Conservation (phyloP, 2,888 invertebrate genomes). For the Sphaerophoria taeniata region DNA sequence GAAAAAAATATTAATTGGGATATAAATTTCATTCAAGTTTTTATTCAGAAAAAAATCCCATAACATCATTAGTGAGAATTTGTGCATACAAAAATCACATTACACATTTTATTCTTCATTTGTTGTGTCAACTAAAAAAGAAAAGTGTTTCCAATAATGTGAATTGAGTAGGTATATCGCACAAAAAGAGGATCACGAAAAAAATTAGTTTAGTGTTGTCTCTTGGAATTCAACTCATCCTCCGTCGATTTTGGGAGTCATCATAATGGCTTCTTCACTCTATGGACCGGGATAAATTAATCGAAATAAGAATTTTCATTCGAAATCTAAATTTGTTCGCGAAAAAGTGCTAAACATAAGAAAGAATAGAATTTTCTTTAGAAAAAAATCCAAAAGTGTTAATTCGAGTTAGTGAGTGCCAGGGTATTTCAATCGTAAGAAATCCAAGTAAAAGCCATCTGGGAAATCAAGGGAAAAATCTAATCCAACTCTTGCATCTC, state of each 20-base stretch:
- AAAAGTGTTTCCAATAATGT: background rate
- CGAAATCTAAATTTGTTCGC: background rate
- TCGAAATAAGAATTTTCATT: background rate
- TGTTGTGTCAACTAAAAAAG: constrained; percentile 10
- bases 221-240: constrained; percentile 34
- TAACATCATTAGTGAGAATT: constrained; percentile 11
- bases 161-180: background rate
- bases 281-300: constrained; percentile 68
- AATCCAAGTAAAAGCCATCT: constrained; percentile 34
- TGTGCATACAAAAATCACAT: constrained; percentile 2
- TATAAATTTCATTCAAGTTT: constrained; percentile 19
- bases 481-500: constrained; percentile 27
- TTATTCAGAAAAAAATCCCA: constrained; percentile 16
- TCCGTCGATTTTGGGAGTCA: constrained; percentile 35
- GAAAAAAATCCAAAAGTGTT: constrained; percentile 41
- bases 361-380: constrained; percentile 15
- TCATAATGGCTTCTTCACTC: constrained; percentile 68
- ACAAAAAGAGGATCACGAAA: constrained; percentile 15
- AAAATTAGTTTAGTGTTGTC: constrained; percentile 19
- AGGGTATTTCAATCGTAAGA: constrained; percentile 22
- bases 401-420: constrained; percentile 22
- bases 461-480: constrained; percentile 32
- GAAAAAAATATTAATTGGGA: constrained; percentile 17
- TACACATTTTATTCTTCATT: constrained; percentile 8
- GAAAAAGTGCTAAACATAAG: constrained; percentile 38